Percentiles rank a stretch among this genome's conserved stretches.
phyloP scores from a whole-genome alignment of 2,113 vertebrate genomes.

The Chionodraco myersi region DNA sequence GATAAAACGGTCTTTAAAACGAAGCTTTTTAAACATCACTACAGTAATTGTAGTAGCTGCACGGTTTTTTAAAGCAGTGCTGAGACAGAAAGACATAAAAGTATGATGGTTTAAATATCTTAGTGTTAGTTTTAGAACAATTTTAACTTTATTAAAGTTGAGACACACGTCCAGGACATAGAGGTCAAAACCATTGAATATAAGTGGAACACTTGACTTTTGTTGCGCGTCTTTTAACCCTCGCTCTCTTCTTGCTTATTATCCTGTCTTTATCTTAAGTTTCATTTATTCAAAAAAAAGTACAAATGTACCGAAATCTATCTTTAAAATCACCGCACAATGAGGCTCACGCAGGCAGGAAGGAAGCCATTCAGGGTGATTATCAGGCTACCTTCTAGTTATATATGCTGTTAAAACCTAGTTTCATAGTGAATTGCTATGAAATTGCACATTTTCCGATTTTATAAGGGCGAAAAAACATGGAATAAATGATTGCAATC shows the following conservation, averaged over 20 bases:
- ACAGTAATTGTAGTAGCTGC: not conserved
- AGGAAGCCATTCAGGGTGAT: not conserved
- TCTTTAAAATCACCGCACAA: not conserved
- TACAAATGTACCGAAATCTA: not conserved
- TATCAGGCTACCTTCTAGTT: not conserved
- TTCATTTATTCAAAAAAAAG: not conserved
- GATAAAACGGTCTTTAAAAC: no score
- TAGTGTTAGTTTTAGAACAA: not conserved
- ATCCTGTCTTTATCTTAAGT: not conserved
- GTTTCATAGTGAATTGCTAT: conserved; percentile 8
- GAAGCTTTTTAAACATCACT: not conserved
- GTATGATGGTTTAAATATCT: not conserved
- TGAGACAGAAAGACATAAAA: not conserved
- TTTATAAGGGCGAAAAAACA: conserved; percentile 10
- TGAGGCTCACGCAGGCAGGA: not conserved
- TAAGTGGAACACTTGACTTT: not conserved
- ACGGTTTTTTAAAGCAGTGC: not conserved
- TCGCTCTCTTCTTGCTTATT: not conserved
- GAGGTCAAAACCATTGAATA: not conserved
- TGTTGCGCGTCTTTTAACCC: not conserved
- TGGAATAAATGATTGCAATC: conserved; percentile 41
- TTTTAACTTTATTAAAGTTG: no score
- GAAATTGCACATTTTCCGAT: conserved; percentile 6
- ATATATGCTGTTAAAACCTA: conserved; percentile 3
- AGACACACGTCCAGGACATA: not conserved